phyloP scores from a whole-genome alignment of 2,888 invertebrate species.

The Gandaritis pyraliata region DNA sequence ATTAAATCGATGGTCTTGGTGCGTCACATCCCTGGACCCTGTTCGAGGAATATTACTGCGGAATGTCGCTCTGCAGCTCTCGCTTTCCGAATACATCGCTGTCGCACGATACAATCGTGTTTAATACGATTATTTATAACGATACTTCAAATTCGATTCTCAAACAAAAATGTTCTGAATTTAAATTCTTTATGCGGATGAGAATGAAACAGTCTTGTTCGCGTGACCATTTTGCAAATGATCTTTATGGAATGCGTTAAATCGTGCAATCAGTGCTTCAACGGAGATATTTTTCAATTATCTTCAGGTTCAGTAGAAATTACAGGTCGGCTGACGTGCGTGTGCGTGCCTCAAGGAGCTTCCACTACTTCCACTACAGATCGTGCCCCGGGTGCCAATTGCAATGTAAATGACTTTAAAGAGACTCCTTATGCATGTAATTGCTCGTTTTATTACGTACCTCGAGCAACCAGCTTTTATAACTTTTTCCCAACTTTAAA shows the following conservation, averaged over 20 bases:
- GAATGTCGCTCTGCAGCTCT: conserved; percentile 78
- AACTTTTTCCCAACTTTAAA: conserved; percentile 32
- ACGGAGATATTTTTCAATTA: conserved; percentile 55
- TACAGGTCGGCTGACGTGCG: conserved; percentile 49
- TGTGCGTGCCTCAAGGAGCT: conserved; percentile 27
- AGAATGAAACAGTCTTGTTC: conserved; percentile 25
- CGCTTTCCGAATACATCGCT: conserved; percentile 61
- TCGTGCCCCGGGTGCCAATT: conserved; percentile 66
- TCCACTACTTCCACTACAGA: conserved; percentile 32
- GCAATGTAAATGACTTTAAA: conserved; percentile 59
- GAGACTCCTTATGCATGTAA: conserved; percentile 51
- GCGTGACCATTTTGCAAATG: conserved; percentile 22
- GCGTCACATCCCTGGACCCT: conserved; percentile 50
- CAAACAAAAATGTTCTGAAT: conserved; percentile 36
- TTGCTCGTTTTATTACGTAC: conserved; percentile 55
- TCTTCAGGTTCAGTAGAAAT: conserved; percentile 59
- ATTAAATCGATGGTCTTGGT: conserved; percentile 58
- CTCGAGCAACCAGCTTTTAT: conserved; percentile 50
- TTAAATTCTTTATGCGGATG: conserved; percentile 22
- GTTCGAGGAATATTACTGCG: conserved; percentile 74
- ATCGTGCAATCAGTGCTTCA: conserved; percentile 36
- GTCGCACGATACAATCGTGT: conserved; percentile 39
- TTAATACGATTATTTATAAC: conserved; percentile 50
- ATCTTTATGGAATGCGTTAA: conserved; percentile 43
- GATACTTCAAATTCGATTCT: conserved; percentile 44